phyloP scores from a whole-genome alignment of 2,888 invertebrate genomes.

The Sarcophaga caerulescens region DNA sequence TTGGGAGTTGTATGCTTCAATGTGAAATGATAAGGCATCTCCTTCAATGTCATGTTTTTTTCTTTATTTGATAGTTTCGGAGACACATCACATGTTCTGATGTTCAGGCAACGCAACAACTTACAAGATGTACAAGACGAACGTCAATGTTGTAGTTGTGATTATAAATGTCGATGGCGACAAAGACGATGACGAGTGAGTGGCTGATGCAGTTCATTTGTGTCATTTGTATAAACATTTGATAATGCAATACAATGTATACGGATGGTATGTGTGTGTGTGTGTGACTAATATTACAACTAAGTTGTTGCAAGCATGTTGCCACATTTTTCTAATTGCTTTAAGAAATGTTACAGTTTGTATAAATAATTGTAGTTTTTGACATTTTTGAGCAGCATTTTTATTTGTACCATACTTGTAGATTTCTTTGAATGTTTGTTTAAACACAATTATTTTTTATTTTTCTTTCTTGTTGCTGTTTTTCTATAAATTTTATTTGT shows the following conservation, averaged over 20 bases:
- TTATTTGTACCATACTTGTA: slow-evolving; percentile 17
- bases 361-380: slow-evolving; percentile 78
- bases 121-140: slow-evolving; percentile 38
- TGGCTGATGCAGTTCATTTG: slow-evolving; percentile 74
- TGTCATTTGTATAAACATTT: slow-evolving; percentile 74
- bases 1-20: slow-evolving; percentile 14
- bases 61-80: slow-evolving; percentile 43
- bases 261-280: background rate
- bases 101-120: slow-evolving; percentile 41
- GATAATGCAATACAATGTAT: slow-evolving; percentile 40
- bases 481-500: background rate
- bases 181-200: slow-evolving; percentile 37
- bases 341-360: slow-evolving; percentile 78
- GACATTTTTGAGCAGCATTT: slow-evolving; percentile 72
- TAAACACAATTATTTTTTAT: background rate
- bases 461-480: too few species aligned
- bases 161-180: slow-evolving; percentile 32
- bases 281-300: slow-evolving; percentile 25
- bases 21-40: slow-evolving; percentile 48
- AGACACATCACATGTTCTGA: slow-evolving; percentile 40
- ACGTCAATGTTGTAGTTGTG: background rate
- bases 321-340: slow-evolving; percentile 77
- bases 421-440: background rate
- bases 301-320: slow-evolving; percentile 51
- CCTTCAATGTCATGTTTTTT: slow-evolving; percentile 1